Evolutionary conservation across 2,797 vertebrate genomes (phyloP).

Genomic region (Microctenopoma lineatum): DNA sequence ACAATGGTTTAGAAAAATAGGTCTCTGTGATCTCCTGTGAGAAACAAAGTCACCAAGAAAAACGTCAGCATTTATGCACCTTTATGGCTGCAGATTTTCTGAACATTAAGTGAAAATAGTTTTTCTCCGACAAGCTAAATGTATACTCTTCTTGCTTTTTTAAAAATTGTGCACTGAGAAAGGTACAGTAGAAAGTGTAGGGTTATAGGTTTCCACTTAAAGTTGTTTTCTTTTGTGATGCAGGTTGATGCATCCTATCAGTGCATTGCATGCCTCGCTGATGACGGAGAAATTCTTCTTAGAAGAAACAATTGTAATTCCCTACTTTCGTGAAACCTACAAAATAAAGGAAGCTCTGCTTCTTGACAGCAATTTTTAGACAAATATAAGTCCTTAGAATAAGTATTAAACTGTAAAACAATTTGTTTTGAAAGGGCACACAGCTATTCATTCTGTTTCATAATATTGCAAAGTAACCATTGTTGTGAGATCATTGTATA

Average conservation of each 20-base stretch:
- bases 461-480: background rate
- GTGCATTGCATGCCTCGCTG: slow-evolving; percentile 34
- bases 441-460: too few species aligned
- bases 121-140: background rate
- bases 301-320: slow-evolving; percentile 3
- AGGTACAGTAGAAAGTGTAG: background rate
- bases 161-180: background rate
- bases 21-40: background rate
- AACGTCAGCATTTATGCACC: too few species aligned
- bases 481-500: background rate
- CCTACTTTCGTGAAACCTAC: slow-evolving; percentile 22
- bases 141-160: background rate
- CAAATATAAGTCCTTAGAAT: too few species aligned
- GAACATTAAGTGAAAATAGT: background rate
- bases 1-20: slow-evolving; percentile 8
- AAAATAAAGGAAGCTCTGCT: slow-evolving; percentile 4
- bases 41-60: background rate
- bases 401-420: too few species aligned
- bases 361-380: background rate
- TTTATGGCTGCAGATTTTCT: background rate
- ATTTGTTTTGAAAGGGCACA: too few species aligned
- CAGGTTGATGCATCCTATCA: slow-evolving; percentile 8
- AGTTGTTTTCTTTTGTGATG: slow-evolving; percentile 16
- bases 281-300: slow-evolving; percentile 49
- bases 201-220: background rate